Percentiles rank a stretch among this genome's conserved stretches.
Evolutionary conservation across 2,888 invertebrate genomes (phyloP).

Genomic region (Eulithis testata): DNA sequence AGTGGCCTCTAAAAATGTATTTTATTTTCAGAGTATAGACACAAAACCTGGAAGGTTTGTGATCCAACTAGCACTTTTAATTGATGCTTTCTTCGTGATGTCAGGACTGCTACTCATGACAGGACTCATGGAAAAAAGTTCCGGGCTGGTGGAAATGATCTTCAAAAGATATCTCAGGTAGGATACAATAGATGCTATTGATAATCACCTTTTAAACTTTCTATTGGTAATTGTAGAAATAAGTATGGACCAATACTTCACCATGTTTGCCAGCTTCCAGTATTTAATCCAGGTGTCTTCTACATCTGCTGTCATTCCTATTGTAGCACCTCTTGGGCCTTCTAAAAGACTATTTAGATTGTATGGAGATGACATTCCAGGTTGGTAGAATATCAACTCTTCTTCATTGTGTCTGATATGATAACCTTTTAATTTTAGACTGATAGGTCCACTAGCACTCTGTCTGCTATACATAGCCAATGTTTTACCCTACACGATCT

Average conservation of each 20-base stretch:
- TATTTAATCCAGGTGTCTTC: no score
- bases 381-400: no score
- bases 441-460: conserved; percentile 20
- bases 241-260: no score
- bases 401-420: no score
- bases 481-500: conserved; percentile 29
- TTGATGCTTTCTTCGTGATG: conserved; percentile 36
- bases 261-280: no score
- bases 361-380: no score
- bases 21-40: conserved; percentile 20
- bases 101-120: conserved; percentile 35
- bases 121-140: conserved; percentile 21
- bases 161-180: conserved; percentile 37
- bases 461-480: conserved; percentile 11
- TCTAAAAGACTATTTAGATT: no score
- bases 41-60: conserved; percentile 4
- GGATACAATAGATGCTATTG: not conserved
- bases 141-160: conserved; percentile 15
- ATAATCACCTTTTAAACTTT: no score
- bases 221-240: no score
- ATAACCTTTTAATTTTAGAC: conserved; percentile 10
- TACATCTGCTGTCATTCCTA: no score
- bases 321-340: no score
- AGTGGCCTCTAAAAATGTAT: no score
- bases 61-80: conserved; percentile 21